Conservation (phyloP, 2,797 vertebrate genomes). For the Merluccius polli region DNA sequence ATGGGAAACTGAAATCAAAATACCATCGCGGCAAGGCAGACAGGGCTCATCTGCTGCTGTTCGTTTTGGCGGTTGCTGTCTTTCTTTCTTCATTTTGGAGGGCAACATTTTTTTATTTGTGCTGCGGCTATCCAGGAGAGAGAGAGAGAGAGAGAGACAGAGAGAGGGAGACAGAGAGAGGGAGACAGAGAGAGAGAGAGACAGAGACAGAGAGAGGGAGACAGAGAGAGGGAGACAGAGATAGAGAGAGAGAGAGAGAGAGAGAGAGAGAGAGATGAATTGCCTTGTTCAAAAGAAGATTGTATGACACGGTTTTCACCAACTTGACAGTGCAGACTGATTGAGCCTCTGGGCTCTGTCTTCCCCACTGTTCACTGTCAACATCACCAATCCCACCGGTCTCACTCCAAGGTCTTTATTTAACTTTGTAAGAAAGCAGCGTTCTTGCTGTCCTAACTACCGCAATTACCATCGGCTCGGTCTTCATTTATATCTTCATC, state of each 20-base stretch:
- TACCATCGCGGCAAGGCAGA: constrained; percentile 55
- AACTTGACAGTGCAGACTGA: constrained; percentile 41
- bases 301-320: constrained; percentile 52
- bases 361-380: background rate
- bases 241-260: background rate
- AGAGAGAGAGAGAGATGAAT: constrained; percentile 47
- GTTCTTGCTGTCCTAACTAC: background rate
- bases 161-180: background rate
- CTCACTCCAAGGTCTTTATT: constrained; percentile 13
- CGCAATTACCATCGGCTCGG: background rate
- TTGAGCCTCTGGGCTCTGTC: constrained; percentile 29
- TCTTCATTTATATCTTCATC: background rate
- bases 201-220: background rate
- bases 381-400: background rate
- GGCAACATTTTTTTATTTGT: background rate
- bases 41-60: constrained; percentile 57
- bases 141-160: background rate
- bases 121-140: constrained; percentile 1
- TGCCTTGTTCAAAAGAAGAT: constrained; percentile 57
- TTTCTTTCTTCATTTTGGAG: background rate
- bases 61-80: constrained; percentile 11
- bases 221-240: background rate
- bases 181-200: background rate
- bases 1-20: constrained; percentile 79
- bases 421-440: background rate